Base-by-base conservation (phyloP, 2,888 invertebrate species). In the Poecilus cupreus region DNA sequence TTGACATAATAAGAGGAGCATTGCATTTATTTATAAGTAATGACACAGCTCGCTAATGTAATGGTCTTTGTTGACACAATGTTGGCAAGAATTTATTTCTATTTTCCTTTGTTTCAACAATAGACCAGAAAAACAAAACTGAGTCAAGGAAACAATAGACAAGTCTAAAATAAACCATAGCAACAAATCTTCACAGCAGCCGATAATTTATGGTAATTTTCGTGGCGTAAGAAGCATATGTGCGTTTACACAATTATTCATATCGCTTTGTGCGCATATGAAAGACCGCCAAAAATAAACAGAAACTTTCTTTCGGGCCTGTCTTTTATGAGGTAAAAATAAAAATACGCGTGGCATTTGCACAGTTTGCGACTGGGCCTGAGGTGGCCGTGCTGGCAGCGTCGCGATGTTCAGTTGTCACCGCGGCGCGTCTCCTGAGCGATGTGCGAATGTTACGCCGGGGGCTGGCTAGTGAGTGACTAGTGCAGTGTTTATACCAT, bases 281-380 rank as follows among this genome's bases (percentile, higher is more conserved):
- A 72, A 46, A 70, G n/a, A 18, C 51, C 75, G 49, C 49, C 26
- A 22, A 75, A 75, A 75, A 75, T 75, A 75, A 75, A 75, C 75
- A 75, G 2, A 51, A 68, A 75, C 49, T 75, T 75, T 75, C 75
- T 49, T 37, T 72, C 24, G 46, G 46, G 78, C 32, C 26, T 39
- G 18, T 22, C 39, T 60, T 54, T 64, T 78, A 78, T 24, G 78
- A 64, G 60, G 78, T 80, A 80, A 80, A 80, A 80, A 80, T 80
- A 80, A 80, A 80, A 80, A 80, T 80, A 80, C 64, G 57, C 43
- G 32, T 79, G 72, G 80, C 80, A 80, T 80, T 80, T 77, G 60
- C 77, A 77, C 32, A n/a, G 68, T 26, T 74, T 46, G 74, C 18
- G 74, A 46, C 76, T 60, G 60, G 49, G 51, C 57, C 32, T n/a